Percentiles rank a stretch among this genome's conserved stretches.
phyloP scores from a whole-genome alignment of 2,797 vertebrate species.

The Merluccius polli region DNA sequence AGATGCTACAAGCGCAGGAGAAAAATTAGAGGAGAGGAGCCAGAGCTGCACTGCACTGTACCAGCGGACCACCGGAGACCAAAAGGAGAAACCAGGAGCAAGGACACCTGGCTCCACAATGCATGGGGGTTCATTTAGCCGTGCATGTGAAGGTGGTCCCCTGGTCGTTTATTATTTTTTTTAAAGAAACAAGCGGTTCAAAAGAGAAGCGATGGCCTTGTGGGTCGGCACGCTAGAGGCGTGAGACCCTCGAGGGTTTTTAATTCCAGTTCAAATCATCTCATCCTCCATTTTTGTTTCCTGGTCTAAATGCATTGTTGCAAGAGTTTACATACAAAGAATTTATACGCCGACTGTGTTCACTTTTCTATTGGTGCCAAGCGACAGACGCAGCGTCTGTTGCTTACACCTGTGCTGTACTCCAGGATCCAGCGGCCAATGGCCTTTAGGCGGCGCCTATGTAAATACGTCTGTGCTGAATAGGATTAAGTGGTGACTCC shows the following conservation, averaged over 20 bases:
- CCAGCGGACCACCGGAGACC: too few relatives aligned
- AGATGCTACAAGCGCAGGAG: constrained; percentile 63
- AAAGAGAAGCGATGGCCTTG: neutral
- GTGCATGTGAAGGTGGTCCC: neutral
- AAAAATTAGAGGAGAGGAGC: neutral
- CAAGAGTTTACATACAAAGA: neutral
- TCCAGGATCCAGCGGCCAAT: too few relatives aligned
- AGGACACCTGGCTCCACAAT: too few relatives aligned
- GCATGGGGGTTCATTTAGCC: neutral
- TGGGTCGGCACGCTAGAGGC: too few relatives aligned
- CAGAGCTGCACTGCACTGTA: too few relatives aligned
- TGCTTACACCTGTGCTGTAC: neutral
- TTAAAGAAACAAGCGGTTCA: neutral
- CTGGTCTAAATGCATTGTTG: neutral
- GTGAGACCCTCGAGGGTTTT: too few relatives aligned
- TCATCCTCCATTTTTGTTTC: neutral
- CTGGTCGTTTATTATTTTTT: too few relatives aligned
- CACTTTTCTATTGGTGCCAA: too few relatives aligned
- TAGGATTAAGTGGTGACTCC: neutral
- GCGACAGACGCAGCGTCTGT: too few relatives aligned
- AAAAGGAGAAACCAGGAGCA: too few relatives aligned
- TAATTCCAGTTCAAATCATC: neutral
- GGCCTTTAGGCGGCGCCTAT: too few relatives aligned
- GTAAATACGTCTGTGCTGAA: neutral
- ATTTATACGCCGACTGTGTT: neutral